A percentile compares a stretch with the other conserved stretches of the same genome.
Evolutionary conservation across 2,888 invertebrate species (phyloP).

Genomic region (Nemurella pictetii): DNA sequence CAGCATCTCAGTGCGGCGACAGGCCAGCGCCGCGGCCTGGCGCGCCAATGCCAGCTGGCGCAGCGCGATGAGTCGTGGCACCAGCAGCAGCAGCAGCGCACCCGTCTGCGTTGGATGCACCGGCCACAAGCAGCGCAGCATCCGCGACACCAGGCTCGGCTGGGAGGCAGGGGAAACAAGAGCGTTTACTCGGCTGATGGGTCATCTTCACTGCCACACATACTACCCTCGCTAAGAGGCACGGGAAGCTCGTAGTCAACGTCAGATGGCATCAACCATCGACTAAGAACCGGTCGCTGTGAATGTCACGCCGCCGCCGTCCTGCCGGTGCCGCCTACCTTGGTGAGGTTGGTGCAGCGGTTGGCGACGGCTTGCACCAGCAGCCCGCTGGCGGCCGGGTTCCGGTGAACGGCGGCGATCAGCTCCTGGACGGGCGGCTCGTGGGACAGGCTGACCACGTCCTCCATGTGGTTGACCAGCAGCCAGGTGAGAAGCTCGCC

Average conservation of each 20-base stretch:
- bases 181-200: too few species aligned
- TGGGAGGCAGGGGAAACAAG: slow-evolving; percentile 49
- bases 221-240: too few species aligned
- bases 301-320: too few species aligned
- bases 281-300: too few species aligned
- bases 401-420: slow-evolving; percentile 63
- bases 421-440: slow-evolving; percentile 70
- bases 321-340: too few species aligned
- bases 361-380: slow-evolving; percentile 72
- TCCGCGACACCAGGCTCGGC: slow-evolving; percentile 69
- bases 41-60: slow-evolving; percentile 68
- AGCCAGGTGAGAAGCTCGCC: slow-evolving; percentile 76
- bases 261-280: too few species aligned
- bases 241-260: too few species aligned
- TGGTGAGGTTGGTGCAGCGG: slow-evolving; percentile 61
- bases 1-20: slow-evolving; percentile 69
- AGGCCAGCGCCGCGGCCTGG: slow-evolving; percentile 72
- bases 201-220: too few species aligned
- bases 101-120: slow-evolving; percentile 74
- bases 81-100: slow-evolving; percentile 63
- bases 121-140: slow-evolving; percentile 69
- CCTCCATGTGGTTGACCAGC: slow-evolving; percentile 70
- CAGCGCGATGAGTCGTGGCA: slow-evolving; percentile 67
- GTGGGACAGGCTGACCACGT: slow-evolving; percentile 64
- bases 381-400: slow-evolving; percentile 68